Evolutionary conservation across 2,888 invertebrate genomes (phyloP).

Genomic region (Trissoscelio sp.): DNA sequence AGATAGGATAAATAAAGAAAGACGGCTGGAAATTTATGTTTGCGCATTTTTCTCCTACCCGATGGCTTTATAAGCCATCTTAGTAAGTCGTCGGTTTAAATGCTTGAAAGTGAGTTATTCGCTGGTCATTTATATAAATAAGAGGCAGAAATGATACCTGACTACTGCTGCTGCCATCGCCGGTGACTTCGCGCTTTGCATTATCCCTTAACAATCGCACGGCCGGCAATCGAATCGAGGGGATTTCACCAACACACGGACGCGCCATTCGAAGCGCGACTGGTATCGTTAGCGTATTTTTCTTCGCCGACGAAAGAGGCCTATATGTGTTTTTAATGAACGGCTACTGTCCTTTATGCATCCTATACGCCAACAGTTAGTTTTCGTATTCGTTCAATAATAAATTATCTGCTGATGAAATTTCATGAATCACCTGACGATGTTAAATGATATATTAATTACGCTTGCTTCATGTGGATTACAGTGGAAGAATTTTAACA

Average conservation of each 20-base stretch:
- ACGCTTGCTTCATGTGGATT: constrained; percentile 27
- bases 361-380: constrained; percentile 32
- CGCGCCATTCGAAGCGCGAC: constrained; percentile 71
- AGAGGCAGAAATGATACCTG: constrained; percentile 82
- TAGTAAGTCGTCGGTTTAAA: constrained; percentile 62
- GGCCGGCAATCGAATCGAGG: constrained; percentile 70
- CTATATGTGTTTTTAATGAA: constrained; percentile 78
- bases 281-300: constrained; percentile 81
- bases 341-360: constrained; percentile 76
- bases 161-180: constrained; percentile 79
- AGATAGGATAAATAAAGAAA: constrained; percentile 22
- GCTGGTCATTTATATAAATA: constrained; percentile 84
- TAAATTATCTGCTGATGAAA: constrained; percentile 58
- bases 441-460: constrained; percentile 61
- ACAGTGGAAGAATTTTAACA: constrained; percentile 27
- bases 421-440: constrained; percentile 56
- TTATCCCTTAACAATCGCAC: constrained; percentile 76
- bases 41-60: constrained; percentile 29
- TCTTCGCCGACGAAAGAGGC: constrained; percentile 74
- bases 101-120: constrained; percentile 77
- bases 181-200: constrained; percentile 82
- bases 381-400: constrained; percentile 38
- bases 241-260: constrained; percentile 73
- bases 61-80: constrained; percentile 66
- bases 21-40: constrained; percentile 7